A percentile compares a stretch with the other conserved stretches of the same genome.
These are phyloP conservation scores for Fundulus diaphanus DNA, from an alignment of 2,797 vertebrate genomes.

Conservation along the genomic window DNA sequence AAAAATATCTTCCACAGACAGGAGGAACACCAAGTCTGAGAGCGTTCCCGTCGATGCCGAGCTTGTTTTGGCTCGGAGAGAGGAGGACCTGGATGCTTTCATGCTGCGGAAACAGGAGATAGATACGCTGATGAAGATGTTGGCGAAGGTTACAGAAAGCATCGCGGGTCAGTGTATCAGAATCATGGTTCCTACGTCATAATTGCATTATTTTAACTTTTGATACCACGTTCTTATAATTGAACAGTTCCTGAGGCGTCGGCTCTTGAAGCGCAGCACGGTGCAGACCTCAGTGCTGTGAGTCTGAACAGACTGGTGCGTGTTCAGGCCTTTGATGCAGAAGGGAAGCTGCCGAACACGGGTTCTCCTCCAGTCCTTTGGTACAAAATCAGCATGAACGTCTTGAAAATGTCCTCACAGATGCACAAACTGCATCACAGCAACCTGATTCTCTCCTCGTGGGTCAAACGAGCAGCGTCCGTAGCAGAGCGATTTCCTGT, in stretches of 20 bases:
- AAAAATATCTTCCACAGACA: constrained; percentile 61
- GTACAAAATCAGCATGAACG: constrained; percentile 44
- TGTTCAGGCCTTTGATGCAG: constrained; percentile 50
- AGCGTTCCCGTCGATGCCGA: constrained; percentile 39
- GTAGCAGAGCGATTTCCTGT: background rate
- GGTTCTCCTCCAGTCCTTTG: constrained; percentile 54
- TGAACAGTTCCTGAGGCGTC: constrained; percentile 72
- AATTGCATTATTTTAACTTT: background rate
- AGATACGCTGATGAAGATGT: constrained; percentile 78
- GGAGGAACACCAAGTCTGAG: constrained; percentile 30
- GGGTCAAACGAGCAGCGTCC: constrained; percentile 53
- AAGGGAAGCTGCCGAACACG: constrained; percentile 12
- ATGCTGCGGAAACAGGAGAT: constrained; percentile 50
- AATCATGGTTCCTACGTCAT: background rate
- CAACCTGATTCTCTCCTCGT: constrained; percentile 70
- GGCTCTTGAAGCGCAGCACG: constrained; percentile 62
- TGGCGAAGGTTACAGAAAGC: constrained; percentile 71
- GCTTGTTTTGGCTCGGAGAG: constrained; percentile 65
- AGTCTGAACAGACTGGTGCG: constrained; percentile 66
- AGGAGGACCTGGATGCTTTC: constrained; percentile 62
- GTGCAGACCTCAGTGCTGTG: constrained; percentile 41
- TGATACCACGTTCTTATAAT: background rate
- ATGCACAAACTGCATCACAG: constrained; percentile 72
- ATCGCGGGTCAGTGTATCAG: constrained; percentile 62
- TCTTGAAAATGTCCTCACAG: constrained; percentile 62